phyloP scores from a whole-genome alignment of 2,888 invertebrate genomes.

The Ceratothoa steindachneri region DNA sequence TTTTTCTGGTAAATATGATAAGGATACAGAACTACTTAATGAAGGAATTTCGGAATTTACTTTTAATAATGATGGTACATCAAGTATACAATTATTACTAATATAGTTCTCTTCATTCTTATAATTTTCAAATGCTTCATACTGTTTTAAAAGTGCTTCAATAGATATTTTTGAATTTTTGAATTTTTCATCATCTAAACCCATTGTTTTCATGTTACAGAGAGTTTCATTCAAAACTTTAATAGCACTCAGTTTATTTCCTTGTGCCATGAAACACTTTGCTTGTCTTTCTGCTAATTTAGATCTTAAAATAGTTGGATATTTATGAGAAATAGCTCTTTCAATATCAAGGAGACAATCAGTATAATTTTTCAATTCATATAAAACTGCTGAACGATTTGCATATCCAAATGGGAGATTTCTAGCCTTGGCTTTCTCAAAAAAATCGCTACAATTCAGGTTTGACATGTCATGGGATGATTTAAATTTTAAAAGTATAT shows the following conservation, averaged over 20 bases:
- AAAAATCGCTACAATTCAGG: background rate
- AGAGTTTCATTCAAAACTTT: conserved; percentile 18
- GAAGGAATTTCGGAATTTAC: background rate
- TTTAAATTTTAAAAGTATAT: background rate
- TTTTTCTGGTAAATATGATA: conserved; percentile 7
- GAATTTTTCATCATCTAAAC: conserved; percentile 25
- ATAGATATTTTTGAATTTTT: conserved; percentile 17
- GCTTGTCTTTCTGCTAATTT: conserved; percentile 35
- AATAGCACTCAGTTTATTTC: conserved; percentile 11
- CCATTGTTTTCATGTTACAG: background rate
- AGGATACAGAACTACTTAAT: conserved; percentile 6
- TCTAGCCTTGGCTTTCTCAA: background rate
- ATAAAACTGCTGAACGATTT: conserved; percentile 39
- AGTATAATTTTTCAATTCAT: conserved; percentile 26
- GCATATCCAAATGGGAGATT: conserved; percentile 35
- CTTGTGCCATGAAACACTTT: conserved; percentile 26
- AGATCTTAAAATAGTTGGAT: conserved; percentile 28
- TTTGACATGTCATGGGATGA: background rate
- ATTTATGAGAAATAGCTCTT: conserved; percentile 27
- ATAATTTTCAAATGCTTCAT: conserved; percentile 13
- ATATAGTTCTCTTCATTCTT: too few relatives aligned
- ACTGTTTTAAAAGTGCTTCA: conserved; percentile 10
- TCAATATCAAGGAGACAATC: conserved; percentile 32
- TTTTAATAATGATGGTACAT: background rate
- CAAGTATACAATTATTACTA: background rate